Evolutionary conservation across 2,113 vertebrate species (phyloP), one percentile per base, ranked within the genome.

Genomic region (Perccottus glenii): DNA sequence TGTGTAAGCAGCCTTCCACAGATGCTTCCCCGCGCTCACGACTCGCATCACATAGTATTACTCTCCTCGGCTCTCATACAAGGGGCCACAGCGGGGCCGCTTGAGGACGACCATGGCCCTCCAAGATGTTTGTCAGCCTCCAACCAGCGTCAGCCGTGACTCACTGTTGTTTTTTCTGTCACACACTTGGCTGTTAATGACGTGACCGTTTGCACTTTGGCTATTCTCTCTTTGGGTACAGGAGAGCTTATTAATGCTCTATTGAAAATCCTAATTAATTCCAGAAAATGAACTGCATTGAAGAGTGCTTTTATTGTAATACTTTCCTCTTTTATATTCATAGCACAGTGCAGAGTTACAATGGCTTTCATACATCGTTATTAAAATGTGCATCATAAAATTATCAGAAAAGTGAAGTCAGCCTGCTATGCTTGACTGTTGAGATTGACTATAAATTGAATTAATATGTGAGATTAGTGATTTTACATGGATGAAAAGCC

Each of bases 11-110:
- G 57, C 79, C 81, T 87, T 82, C 80, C 85, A 82, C 85, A 88
- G 86, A 89, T 87, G 87, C 83, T 85, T 58, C 80, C 62, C 78
- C 77, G 69, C 63, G 10, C 84, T 81, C 83, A 87, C 73, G 55
- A 88, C 73, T 80, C 70, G 9, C 85, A 85, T 90, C 89, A 75
- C 40, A 87, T 63, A 45, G 45, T 47, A 71, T 90, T 85, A 89
- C 80, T 38, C 73, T 82, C 74, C 70, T 35, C 8, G 9, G 72
- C 63, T 52, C 67, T 69, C 58, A 36, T 53, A 58, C 35, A 0
- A 81, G 70, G 63, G 70, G 59, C 79, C 78, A 60, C 65, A 61
- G 73, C 33, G 0, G 60, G 77, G 81, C 83, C 38, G 3, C 52
- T 5, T 9, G 67, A 85, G 72, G 82, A 74, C 47, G 69, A 67